Evolutionary conservation across 2,888 invertebrate species (phyloP).

Genomic region (Synanthedon tipuliformis): DNA sequence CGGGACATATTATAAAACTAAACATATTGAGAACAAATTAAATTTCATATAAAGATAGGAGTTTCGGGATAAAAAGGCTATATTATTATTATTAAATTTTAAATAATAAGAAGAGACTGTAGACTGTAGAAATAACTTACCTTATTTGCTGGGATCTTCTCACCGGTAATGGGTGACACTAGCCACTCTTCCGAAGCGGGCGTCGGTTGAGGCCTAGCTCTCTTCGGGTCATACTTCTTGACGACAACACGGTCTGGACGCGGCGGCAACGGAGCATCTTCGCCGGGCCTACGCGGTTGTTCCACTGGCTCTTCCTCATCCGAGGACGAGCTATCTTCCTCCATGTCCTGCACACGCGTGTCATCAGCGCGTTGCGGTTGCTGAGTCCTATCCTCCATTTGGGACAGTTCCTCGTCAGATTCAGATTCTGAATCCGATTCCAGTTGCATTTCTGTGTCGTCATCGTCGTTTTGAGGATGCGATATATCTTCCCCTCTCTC

Average conservation of each 20-base stretch:
- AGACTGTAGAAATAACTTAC: neutral
- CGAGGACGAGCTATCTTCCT: constrained; percentile 80
- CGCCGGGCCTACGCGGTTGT: constrained; percentile 44
- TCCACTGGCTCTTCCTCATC: constrained; percentile 56
- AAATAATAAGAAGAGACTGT: too few species aligned
- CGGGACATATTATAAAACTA: too few species aligned
- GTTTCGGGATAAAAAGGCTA: too few species aligned
- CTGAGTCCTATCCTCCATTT: constrained; percentile 74
- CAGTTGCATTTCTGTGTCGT: constrained; percentile 90
- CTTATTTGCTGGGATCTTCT: constrained; percentile 96
- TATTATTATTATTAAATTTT: too few species aligned
- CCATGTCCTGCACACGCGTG: constrained; percentile 87
- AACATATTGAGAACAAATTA: too few species aligned
- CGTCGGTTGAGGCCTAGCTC: constrained; percentile 71
- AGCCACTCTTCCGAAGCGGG: constrained; percentile 84
- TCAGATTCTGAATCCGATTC: constrained; percentile 82
- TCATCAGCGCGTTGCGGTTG: constrained; percentile 52
- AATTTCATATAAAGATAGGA: too few species aligned
- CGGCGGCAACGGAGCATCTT: constrained; percentile 82
- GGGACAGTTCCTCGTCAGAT: constrained; percentile 63
- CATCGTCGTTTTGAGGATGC: constrained; percentile 54
- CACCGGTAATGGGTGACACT: constrained; percentile 98
- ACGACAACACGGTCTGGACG: constrained; percentile 93
- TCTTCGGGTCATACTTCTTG: constrained; percentile 95
- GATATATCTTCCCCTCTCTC: constrained; percentile 80